Evolutionary conservation across 2,113 vertebrate species (phyloP), one percentile per base, ranked within the genome.

Genomic region (Petrocephalus microphthalmus): DNA sequence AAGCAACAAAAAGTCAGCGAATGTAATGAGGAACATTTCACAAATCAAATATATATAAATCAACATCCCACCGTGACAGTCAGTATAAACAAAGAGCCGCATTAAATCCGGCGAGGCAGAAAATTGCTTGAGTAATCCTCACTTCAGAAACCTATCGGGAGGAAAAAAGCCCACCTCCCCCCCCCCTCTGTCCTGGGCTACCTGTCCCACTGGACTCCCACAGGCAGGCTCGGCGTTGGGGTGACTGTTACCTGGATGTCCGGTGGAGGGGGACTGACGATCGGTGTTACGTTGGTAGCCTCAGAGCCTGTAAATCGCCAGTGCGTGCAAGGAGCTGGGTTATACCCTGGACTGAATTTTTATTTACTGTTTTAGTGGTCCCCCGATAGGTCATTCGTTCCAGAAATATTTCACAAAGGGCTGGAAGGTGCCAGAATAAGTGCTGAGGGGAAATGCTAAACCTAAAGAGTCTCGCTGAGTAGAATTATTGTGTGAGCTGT

Each of bases 11-110:
- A 81, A 88, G 71, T 82, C 67, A 17, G 33, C 1, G 20, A 54
- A 81, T 92, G 89, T 92, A 92, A 92, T 92, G 92, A 93, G 90
- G 93, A 93, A 92, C 91, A 93, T 94, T 94, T 93, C n/a, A 88
- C 90, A 93, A 92, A 94, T 93, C 91, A 93, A 92, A 92, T 92
- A 90, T 92, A 93, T 92, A 93, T 93, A 91, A 93, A 94, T 94
- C 92, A 93, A 92, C 91, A 92, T 92, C 88, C 91, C 88, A 91
- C 91, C 90, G 71, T 78, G 89, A 92, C 91, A 87, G 91, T 84
- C 90, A 90, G 90, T 91, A 90, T 91, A 94, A 93, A 93, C 91
- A 91, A 90, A 93, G 90, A 90, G 88, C 87, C 10, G 47, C 93
- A 93, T 94, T 91, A 91, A 89, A 89, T 91, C 91, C 90, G n/a